Conservation (phyloP, 37 sponge, comb jelly and placozoan species). For the Tethya wilhelma region DNA sequence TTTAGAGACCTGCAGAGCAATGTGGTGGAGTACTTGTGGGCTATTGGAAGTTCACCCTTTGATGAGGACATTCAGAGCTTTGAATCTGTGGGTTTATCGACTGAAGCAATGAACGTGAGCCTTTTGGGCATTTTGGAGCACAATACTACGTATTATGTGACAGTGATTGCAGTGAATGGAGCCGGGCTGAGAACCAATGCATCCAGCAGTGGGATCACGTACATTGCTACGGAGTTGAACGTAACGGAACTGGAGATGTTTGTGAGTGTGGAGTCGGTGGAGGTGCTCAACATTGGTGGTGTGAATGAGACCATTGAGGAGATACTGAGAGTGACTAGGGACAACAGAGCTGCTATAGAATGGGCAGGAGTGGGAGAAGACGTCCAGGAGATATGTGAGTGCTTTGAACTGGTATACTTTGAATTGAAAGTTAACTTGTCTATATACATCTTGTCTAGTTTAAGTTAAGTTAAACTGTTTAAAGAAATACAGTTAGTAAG, state of each 20-base stretch:
- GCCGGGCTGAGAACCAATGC: slow-evolving; percentile 51
- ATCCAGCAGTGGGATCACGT: slow-evolving; percentile 71
- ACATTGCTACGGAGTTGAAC: slow-evolving; percentile 63
- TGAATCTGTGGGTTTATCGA: slow-evolving; percentile 49
- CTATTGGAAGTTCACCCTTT: slow-evolving; percentile 58
- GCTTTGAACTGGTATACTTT: background rate
- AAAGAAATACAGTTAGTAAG: too few relatives aligned
- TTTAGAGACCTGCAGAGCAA: slow-evolving; percentile 75
- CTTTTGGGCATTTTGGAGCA: slow-evolving; percentile 40
- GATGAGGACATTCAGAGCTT: slow-evolving; percentile 45
- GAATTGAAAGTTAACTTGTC: too few relatives aligned
- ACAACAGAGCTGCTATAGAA: slow-evolving; percentile 20
- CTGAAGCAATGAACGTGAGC: slow-evolving; percentile 25
- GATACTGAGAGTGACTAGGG: slow-evolving; percentile 14
- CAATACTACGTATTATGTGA: slow-evolving; percentile 76
- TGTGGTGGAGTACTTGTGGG: slow-evolving; percentile 80
- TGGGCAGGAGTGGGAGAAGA: slow-evolving; percentile 68
- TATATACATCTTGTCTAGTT: too few relatives aligned
- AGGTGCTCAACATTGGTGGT: slow-evolving; percentile 1
- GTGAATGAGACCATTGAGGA: slow-evolving; percentile 14
- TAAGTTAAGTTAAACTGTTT: too few relatives aligned
- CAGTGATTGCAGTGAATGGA: slow-evolving; percentile 77
- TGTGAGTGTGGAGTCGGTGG: slow-evolving; percentile 40
- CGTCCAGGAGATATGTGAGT: slow-evolving; percentile 74
- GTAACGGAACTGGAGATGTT: slow-evolving; percentile 27